These are phyloP conservation scores for Gallinago paraguaiae DNA, from an alignment of 2,113 vertebrate genomes.

Conservation along the genomic window DNA sequence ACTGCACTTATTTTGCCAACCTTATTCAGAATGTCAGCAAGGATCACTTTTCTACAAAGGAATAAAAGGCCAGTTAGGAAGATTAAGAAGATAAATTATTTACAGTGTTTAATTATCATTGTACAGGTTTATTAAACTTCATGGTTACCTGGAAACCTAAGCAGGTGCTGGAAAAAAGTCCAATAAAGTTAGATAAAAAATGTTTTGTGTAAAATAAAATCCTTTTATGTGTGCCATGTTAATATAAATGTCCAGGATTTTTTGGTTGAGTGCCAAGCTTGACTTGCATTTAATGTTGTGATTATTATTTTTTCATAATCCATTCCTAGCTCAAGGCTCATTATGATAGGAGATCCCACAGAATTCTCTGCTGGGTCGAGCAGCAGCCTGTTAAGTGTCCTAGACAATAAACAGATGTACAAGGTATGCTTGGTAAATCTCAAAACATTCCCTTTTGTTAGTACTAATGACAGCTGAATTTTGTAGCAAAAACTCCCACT, in stretches of 20 bases:
- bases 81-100: conserved; percentile 77
- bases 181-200: conserved; percentile 47
- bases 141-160: conserved; percentile 71
- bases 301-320: conserved; percentile 34
- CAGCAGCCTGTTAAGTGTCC: conserved; percentile 23
- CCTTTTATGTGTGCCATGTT: conserved; percentile 32
- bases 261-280: conserved; percentile 17
- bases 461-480: conserved; percentile 42
- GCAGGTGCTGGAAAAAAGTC: conserved; percentile 55
- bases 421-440: conserved; percentile 1
- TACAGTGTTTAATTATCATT: conserved; percentile 76
- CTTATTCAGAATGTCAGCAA: conserved; percentile 67
- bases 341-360: not conserved
- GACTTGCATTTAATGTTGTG: conserved; percentile 28
- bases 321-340: conserved; percentile 28
- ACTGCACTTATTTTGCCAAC: conserved; percentile 57
- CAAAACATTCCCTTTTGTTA: not conserved
- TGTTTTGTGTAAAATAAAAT: conserved; percentile 46
- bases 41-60: conserved; percentile 62
- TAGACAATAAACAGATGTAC: conserved; percentile 49
- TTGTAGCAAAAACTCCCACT: not conserved
- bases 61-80: conserved; percentile 55
- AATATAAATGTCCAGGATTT: conserved; percentile 13
- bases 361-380: not conserved
- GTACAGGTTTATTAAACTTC: conserved; percentile 77